These are phyloP conservation scores for Leptodactylus fuscus DNA, from an alignment of 2,113 vertebrate genomes.

Conservation along the genomic window DNA sequence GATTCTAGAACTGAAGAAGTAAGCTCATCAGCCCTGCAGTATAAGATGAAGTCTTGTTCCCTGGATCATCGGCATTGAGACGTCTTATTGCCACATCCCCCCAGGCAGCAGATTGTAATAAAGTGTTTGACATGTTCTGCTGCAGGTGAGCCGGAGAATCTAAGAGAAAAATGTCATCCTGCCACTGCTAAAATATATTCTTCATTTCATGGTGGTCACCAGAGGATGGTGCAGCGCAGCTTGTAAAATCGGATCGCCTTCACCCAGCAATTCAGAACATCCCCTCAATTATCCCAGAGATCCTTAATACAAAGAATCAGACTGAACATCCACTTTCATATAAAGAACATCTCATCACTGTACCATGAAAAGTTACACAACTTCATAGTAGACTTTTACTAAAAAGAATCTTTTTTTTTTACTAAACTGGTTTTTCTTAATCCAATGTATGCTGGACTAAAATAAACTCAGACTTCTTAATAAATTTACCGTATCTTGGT, in stretches of 20 bases:
- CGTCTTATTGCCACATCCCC: not conserved
- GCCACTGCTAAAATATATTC: not conserved
- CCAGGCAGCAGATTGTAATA: slow-evolving; percentile 11
- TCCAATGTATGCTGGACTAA: no score
- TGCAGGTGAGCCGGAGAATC: slow-evolving; percentile 35
- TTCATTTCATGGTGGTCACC: slow-evolving; percentile 9
- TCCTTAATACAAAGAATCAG: not conserved
- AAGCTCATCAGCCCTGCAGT: not conserved
- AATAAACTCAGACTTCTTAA: no score
- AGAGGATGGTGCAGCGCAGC: not conserved
- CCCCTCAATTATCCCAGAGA: no score
- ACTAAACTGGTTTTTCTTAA: no score
- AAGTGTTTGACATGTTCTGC: slow-evolving; percentile 43
- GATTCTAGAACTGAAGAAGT: not conserved
- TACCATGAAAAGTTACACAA: not conserved
- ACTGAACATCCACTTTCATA: not conserved
- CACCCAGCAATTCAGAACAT: not conserved
- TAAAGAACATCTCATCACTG: not conserved
- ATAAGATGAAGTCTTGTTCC: not conserved
- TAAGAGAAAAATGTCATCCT: slow-evolving; percentile 38
- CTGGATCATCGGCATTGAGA: not conserved
- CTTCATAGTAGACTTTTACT: no score
- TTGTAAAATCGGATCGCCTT: not conserved
- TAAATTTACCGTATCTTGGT: no score
- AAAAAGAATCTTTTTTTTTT: no score